Evolutionary conservation across 2,888 invertebrate species (phyloP).

Genomic region (Ethmia dodecea): DNA sequence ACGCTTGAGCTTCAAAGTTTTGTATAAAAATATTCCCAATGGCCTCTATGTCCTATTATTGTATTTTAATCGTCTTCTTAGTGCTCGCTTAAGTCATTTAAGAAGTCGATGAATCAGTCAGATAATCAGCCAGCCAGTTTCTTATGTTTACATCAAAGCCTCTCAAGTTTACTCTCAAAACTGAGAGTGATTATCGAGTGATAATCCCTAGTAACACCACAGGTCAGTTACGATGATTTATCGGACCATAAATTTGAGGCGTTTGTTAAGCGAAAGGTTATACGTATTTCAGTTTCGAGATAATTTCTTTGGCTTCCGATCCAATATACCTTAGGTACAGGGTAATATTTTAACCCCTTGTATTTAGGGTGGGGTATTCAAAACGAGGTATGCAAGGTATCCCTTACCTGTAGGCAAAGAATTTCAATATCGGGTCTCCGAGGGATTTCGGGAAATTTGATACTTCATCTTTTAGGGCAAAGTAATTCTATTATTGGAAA

Average conservation of each 20-base stretch:
- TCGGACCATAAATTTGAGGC: slow-evolving; percentile 33
- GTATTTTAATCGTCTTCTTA: too few relatives aligned
- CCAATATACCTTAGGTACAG: background rate
- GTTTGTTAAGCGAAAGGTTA: slow-evolving; percentile 30
- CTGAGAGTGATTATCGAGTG: background rate
- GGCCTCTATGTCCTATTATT: too few relatives aligned
- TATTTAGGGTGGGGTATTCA: background rate
- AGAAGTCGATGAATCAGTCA: too few relatives aligned
- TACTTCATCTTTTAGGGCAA: too few relatives aligned
- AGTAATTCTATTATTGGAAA: background rate
- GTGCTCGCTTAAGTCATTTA: too few relatives aligned
- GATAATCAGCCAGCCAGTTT: too few relatives aligned
- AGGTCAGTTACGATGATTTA: slow-evolving; percentile 28
- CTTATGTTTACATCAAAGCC: too few relatives aligned
- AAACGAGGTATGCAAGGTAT: background rate
- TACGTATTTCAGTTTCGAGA: slow-evolving; percentile 24
- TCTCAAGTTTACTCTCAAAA: background rate
- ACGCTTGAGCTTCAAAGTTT: too few relatives aligned
- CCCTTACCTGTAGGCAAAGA: too few relatives aligned
- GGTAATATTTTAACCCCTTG: background rate
- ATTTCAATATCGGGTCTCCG: too few relatives aligned
- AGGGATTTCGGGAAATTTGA: too few relatives aligned
- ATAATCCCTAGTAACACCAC: slow-evolving; percentile 1
- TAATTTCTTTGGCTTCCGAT: slow-evolving; percentile 21
- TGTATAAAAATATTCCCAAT: too few relatives aligned